A percentile compares a stretch with the other conserved stretches of the same genome.
Evolutionary conservation across 2,797 vertebrate species (phyloP).

Genomic region (Clamator glandarius): DNA sequence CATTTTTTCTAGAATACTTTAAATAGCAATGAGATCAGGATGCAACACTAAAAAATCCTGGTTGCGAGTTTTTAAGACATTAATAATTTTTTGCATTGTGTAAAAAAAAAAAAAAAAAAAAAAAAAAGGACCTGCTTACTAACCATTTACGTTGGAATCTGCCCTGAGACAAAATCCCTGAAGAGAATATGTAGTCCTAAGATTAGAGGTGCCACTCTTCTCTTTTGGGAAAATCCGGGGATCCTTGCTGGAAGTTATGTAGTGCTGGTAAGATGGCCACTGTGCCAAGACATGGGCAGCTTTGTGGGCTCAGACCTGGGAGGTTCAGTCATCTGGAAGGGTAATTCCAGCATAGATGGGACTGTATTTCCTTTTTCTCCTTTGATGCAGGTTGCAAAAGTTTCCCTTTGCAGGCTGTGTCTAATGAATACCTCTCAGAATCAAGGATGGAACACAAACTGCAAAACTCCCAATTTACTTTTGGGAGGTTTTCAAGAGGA

Average conservation of each 20-base stretch:
- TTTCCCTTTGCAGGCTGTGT: neutral
- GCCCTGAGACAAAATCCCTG: neutral
- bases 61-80: neutral
- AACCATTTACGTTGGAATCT: neutral
- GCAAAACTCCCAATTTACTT: neutral
- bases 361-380: neutral
- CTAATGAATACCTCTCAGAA: neutral
- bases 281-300: neutral
- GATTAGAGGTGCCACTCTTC: neutral
- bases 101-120: too few species aligned
- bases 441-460: neutral
- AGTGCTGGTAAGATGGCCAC: neutral
- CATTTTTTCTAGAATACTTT: neutral
- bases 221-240: neutral
- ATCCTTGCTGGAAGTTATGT: accelerated
- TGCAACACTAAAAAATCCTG: neutral
- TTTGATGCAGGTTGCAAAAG: neutral
- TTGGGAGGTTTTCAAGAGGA: neutral
- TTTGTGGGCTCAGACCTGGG: neutral
- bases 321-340: neutral
- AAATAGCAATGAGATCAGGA: neutral
- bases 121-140: neutral
- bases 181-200: neutral
- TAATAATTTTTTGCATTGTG: neutral
- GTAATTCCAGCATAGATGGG: neutral